Evolutionary conservation across 2,888 invertebrate genomes (phyloP), one percentile per base, ranked within the genome.

Genomic region (Macrophya annulata): DNA sequence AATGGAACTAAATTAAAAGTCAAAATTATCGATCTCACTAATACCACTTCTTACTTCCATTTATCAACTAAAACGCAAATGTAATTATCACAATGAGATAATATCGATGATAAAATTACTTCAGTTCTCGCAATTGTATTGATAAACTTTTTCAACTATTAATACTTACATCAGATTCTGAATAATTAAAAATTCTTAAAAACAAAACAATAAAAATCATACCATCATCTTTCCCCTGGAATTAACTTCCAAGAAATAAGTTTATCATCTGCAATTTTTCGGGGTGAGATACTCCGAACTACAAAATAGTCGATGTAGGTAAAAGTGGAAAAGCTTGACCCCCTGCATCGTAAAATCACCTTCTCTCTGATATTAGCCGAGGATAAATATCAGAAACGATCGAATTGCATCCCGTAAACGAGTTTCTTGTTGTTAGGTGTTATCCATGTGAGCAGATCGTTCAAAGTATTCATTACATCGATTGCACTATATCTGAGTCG

Each of bases 371-470:
- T 21, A 62, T 62, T 62, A 62, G 40, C 37, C 37, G 1, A 40
- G 37, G 40, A n/a, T 31, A 71, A 71, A 71, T 40, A 71, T 71
- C 71, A 40, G 71, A 71, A 40, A 71, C 71, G 40, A 71, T 15
- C 15, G 68, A 68, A 55, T 55, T 68, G 31, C 68, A 68, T 4
- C 31, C 12, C 17, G 68, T 37, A 25, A 68, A 37, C 21, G 68
- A 31, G 68, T 68, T 31, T 40, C 71, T 31, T 74, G 72, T 74
- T 45, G 43, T 43, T 37, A 55, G 1, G 12, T 55, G 37, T 62
- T 55, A 68, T 62, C 71, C 71, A 40, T 74, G 72, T 74, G 10
- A 31, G 71, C 71, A 71, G 40, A 45, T 74, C 72, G 72, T 74
- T 74, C n/a, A 45, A 43, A 74, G 37, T 37, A 68, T 68, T 45